These are phyloP conservation scores for Phrynosoma platyrhinos DNA, from an alignment of 2,113 vertebrate species.

Conservation along the genomic window DNA sequence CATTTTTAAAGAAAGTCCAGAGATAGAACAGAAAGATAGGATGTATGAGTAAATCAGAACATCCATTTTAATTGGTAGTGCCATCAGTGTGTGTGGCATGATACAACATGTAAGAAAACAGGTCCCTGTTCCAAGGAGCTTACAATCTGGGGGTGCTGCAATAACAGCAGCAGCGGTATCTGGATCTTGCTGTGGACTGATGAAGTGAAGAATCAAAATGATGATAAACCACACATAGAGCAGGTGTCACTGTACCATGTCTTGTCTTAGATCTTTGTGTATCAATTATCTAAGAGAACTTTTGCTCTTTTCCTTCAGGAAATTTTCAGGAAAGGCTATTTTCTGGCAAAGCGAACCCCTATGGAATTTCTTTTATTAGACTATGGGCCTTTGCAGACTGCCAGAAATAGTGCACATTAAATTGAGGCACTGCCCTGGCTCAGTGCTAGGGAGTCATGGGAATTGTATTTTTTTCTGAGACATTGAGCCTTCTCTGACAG, in stretches of 20 bases:
- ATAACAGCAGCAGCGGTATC: neutral
- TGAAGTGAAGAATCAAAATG: neutral
- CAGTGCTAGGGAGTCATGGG: too few species aligned
- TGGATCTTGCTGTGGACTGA: neutral
- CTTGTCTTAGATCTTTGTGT: neutral
- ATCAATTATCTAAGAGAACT: neutral
- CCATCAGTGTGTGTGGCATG: neutral
- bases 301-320: neutral
- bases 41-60: neutral
- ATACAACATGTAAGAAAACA: too few species aligned
- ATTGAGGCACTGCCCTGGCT: too few species aligned
- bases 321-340: too few species aligned
- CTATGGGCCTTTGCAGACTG: too few species aligned
- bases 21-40: neutral
- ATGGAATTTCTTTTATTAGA: too few species aligned
- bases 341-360: too few species aligned
- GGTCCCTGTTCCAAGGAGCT: neutral
- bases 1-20: neutral
- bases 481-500: too few species aligned
- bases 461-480: too few species aligned
- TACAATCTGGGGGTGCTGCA: neutral
- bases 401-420: too few species aligned
- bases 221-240: neutral
- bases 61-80: neutral
- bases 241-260: neutral